Base-by-base conservation (phyloP, 2,113 vertebrate species). In the Falcunculus frontatus region DNA sequence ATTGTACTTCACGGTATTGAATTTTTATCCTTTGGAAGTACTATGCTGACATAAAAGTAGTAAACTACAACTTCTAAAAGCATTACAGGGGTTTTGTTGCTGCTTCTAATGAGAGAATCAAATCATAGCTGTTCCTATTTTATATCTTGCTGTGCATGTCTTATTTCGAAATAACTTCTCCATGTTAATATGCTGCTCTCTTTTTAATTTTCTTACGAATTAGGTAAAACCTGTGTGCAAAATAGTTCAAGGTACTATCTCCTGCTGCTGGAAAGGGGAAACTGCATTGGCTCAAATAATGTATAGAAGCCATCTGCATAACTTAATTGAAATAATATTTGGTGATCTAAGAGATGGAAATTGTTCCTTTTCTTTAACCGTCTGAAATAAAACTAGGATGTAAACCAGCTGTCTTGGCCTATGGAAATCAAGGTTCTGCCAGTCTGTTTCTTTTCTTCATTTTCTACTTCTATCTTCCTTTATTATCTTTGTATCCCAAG, bases 401-500 rank as follows among this genome's bases (percentile, higher is more conserved):
- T 95, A 97, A 98, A 98, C 42, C 97, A 98, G 96, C 98, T 98
- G 97, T 89, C 89, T 97, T 91, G 95, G 96, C 96, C 97, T 96
- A 93, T 96, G 94, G 87, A 84, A 98, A 96, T 97, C 95, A 97
- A 97, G 86, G 91, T 93, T 95, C 96, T 97, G 91, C 97, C 96
- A 95, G 94, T 97, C 97, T 98, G 96, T 97, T 98, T 97, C 97
- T 98, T 98, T 98, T 99, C 97, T 98, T 80, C 95, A 93, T 97
- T 97, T 98, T 97, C 85, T 95, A 10, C 94, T 97, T 97, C 96
- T 97, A 97, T 98, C 96, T 98, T 96, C 94, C 90, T 95, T 97
- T 97, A 98, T 98, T 98, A 99, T 99, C 98, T 98, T 97, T 96
- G 97, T 96, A 98, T 98, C 97, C 97, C 96, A 93, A 98, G 98